Evolutionary conservation across 2,888 invertebrate genomes (phyloP), one percentile per base, ranked within the genome.

Genomic region (Campopleginae sp.): DNA sequence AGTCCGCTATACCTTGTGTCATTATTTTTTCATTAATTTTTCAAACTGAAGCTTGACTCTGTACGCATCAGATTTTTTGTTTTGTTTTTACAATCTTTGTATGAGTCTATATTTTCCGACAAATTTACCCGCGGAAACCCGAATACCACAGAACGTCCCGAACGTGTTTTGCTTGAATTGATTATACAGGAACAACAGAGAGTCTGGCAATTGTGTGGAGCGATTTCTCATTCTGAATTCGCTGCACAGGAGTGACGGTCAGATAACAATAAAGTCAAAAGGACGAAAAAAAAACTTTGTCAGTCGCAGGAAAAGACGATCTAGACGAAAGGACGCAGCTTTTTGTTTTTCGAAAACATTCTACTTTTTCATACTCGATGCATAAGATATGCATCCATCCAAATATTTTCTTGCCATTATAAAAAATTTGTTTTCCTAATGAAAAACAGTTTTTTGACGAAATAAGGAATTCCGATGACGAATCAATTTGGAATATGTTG

Each of bases 121-220:
- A 27, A 58, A 58, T 58, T 27, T 14, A 1, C 1, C 5, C 27
- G 14, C 27, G 27, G 27, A 58, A 58, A 27, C 14, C 1, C 14
- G 27, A 27, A 27, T 27, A 58, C 27, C 27, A 58, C 27, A 27
- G 27, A 58, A 58, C n/a, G 27, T 27, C 27, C 4, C 58, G 14
- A 14, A 27, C 5, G 27, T 58, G 58, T 27, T 58, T 58, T 58
- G 58, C 27, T 58, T 27, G 1, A 58, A 14, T 8, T 12, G 12
- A 58, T 58, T 58, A 58, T 58, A 58, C 23, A 54, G 46, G 51
- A 48, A 65, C 12, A 65, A 76, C 31, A 33, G 23, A 33, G 23
- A 33, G 33, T 51, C 8, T n/a, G 65, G 19, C 31, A 75, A 46
- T 46, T 12, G 10, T 19, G 10, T 61, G 5, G 5, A 75, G 12